A percentile compares a stretch with the other conserved stretches of the same genome.
Conservation (phyloP, 2,797 vertebrate genomes). For the Kryptolebias ocellatus region DNA sequence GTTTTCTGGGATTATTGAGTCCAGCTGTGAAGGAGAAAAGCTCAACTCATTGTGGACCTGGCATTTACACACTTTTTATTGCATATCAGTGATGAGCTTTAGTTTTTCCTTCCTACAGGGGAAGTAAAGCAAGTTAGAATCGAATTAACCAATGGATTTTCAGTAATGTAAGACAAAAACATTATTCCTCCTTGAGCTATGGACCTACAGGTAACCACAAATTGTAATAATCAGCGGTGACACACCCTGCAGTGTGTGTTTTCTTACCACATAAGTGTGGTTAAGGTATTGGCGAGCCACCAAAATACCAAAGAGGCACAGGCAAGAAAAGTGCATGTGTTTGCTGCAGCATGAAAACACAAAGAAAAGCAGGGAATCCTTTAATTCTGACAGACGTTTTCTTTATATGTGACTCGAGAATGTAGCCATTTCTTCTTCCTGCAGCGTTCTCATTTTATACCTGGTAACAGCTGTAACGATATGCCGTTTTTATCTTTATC, state of each 20-base stretch:
- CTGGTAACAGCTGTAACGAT: background rate
- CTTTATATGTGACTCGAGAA: no score
- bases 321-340: slow-evolving; percentile 33
- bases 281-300: slow-evolving; percentile 33
- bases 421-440: background rate
- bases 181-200: slow-evolving; percentile 26
- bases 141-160: slow-evolving; percentile 1
- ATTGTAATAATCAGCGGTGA: slow-evolving; percentile 42
- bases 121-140: background rate
- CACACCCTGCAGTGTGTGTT: slow-evolving; percentile 27
- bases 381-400: background rate
- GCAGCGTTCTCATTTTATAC: background rate
- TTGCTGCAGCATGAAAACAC: slow-evolving; percentile 11
- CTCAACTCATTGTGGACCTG: slow-evolving; percentile 45
- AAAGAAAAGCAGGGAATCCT: background rate
- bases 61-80: background rate
- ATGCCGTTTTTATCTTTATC: background rate
- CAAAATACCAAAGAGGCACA: slow-evolving; percentile 36
- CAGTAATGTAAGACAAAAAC: slow-evolving; percentile 12
- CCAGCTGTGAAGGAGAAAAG: slow-evolving; percentile 67
- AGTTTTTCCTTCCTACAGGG: background rate
- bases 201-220: slow-evolving; percentile 30
- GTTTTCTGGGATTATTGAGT: slow-evolving; percentile 71
- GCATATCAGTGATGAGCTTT: no score
- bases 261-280: slow-evolving; percentile 26